Evolutionary conservation across 2,888 invertebrate species (phyloP).

Genomic region (Leucania comma): DNA sequence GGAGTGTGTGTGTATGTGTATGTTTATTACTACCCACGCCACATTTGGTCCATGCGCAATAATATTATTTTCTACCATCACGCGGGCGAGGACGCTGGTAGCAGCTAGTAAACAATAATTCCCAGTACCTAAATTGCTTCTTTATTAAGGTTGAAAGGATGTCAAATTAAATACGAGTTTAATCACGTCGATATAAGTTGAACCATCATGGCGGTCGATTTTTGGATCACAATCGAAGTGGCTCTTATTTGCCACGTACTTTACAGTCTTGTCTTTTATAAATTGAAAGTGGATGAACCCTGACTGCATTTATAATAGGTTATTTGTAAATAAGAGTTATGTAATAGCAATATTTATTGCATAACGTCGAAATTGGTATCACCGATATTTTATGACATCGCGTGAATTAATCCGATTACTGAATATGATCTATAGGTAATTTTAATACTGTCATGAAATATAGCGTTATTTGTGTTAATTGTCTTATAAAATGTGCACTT

Average conservation of each 20-base stretch:
- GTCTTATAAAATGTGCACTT: conserved; percentile 5
- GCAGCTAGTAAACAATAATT: neutral
- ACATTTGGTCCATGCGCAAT: too few relatives aligned
- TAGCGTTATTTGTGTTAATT: conserved; percentile 21
- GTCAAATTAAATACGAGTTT: too few relatives aligned
- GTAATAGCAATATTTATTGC: neutral
- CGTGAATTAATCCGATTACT: conserved; percentile 37
- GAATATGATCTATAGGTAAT: neutral
- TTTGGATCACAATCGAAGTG: too few relatives aligned
- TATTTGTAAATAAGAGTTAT: neutral
- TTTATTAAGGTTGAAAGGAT: neutral
- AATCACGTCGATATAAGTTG: too few relatives aligned
- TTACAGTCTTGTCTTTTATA: neutral
- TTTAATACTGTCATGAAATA: conserved; percentile 27
- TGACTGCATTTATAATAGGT: neutral
- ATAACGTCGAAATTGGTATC: neutral
- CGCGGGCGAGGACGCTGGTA: too few relatives aligned
- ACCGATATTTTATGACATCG: conserved; percentile 27
- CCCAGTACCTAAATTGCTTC: neutral
- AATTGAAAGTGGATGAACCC: neutral
- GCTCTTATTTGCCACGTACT: too few relatives aligned
- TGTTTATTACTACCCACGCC: too few relatives aligned
- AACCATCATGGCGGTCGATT: too few relatives aligned
- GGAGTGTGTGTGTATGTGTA: too few relatives aligned
- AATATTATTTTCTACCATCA: too few relatives aligned